Conservation (phyloP, 2,797 vertebrate species). For the Syndactyla subalaris region DNA sequence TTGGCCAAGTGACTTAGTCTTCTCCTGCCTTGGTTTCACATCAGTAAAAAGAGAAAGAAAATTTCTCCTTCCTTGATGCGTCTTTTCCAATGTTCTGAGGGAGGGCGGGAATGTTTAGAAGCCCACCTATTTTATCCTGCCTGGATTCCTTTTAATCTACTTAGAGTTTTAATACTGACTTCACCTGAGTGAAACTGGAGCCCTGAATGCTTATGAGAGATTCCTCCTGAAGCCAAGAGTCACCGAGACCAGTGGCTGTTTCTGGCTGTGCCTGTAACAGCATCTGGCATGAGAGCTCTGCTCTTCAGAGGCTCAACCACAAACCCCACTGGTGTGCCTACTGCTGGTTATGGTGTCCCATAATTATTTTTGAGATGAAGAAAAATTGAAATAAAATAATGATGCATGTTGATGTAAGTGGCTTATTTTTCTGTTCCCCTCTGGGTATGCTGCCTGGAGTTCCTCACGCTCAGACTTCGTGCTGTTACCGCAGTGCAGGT, state of each 20-base stretch:
- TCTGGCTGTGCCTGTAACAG: background rate
- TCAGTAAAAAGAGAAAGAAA: background rate
- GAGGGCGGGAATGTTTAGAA: background rate
- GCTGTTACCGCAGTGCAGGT: accelerated
- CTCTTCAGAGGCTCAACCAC: background rate
- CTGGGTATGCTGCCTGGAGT: no score
- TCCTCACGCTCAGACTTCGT: background rate
- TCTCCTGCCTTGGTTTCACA: background rate
- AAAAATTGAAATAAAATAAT: constrained; percentile 8
- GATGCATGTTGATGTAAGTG: background rate
- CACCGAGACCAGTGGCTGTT: background rate
- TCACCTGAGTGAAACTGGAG: background rate
- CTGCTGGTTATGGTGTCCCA: background rate
- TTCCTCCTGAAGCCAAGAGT: background rate
- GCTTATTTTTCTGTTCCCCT: background rate
- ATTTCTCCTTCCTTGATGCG: background rate
- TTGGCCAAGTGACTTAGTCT: background rate
- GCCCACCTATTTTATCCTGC: background rate
- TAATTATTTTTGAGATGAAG: background rate
- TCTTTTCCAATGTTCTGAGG: background rate
- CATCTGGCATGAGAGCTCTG: background rate
- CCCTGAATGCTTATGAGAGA: background rate
- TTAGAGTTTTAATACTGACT: background rate
- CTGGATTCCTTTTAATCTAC: background rate
- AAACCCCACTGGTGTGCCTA: background rate